Evolutionary conservation across 2,797 vertebrate genomes (phyloP), one percentile per base, ranked within the genome.

Genomic region (Arvicola amphibius): DNA sequence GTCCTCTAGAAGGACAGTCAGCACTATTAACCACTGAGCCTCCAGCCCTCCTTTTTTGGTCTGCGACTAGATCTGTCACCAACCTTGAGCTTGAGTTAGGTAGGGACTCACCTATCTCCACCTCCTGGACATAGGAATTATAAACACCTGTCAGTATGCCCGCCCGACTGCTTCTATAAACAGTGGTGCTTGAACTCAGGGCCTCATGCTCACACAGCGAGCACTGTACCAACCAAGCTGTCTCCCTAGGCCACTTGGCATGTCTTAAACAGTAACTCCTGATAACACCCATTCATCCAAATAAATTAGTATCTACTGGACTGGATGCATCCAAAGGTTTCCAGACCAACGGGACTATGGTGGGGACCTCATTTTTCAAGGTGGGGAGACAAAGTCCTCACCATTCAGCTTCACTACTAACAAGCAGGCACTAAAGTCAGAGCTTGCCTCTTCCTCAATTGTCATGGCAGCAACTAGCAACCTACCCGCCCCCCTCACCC

Each of bases 381-480:
- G 48, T 43, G 43, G 27, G 83, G 84, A 43, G 61, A 13, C 25
- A 67, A 37, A 65, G 43, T 37, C 79, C 59, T 34, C 51, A 27
- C 92, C 40, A 25, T 77, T 73, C 46, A 9, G 46, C 81, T 76
- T 90, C 86, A 71, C n/a, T 56, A 32, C 94, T 90, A 84, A 86
- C 6, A 40, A 86, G 61, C n/a, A 32, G 0, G 23, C 19, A 12
- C 61, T 53, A 23, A 61, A 92, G 69, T 81, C 94, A 94, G 92
- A 87, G 74, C 59, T n/a, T 5, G 17, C 32, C 53, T 73, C 85
- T 92, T 91, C 71, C 79, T 90, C 77, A 92, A 96, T 96, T 63
- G 96, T 91, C 92, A 96, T 46, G 81, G 86, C 37, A 79, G 94
- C 1, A 0, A 16, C 40, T 25, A 65, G 87, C 29, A 83, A 79